These are phyloP conservation scores for Ariolimax columbianus DNA, from an alignment of 2,888 invertebrate species.

Conservation along the genomic window DNA sequence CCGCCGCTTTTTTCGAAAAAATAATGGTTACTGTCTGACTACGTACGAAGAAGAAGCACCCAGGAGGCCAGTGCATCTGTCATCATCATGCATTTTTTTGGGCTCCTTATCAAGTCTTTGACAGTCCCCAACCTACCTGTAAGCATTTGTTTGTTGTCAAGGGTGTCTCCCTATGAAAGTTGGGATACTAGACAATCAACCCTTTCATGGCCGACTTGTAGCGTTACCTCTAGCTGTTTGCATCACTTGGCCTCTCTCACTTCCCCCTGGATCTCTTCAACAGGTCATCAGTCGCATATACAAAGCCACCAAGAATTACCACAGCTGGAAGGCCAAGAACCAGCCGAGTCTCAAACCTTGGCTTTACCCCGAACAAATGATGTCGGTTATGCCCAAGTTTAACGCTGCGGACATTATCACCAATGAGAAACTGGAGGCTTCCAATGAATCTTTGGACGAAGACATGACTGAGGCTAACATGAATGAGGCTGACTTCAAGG, in stretches of 20 bases:
- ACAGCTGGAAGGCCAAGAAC: constrained; percentile 88
- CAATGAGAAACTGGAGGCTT: constrained; percentile 58
- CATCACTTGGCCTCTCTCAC: background rate
- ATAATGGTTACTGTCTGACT: too few relatives aligned
- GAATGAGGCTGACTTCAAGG: constrained; percentile 61
- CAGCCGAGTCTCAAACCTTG: constrained; percentile 90
- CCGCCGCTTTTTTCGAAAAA: too few relatives aligned
- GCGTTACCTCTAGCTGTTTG: too few relatives aligned
- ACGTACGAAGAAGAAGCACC: too few relatives aligned
- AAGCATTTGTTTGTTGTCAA: too few relatives aligned
- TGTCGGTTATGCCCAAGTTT: constrained; percentile 83
- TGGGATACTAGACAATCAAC: too few relatives aligned
- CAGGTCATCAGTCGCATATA: constrained; percentile 88
- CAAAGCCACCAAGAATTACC: constrained; percentile 89
- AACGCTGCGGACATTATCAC: constrained; percentile 82
- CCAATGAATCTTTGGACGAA: constrained; percentile 68
- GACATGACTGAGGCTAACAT: constrained; percentile 60
- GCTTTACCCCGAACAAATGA: constrained; percentile 90
- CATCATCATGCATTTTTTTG: too few relatives aligned
- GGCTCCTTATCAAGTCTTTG: too few relatives aligned
- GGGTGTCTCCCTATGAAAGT: too few relatives aligned
- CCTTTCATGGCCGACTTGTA: too few relatives aligned
- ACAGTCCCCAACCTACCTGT: too few relatives aligned
- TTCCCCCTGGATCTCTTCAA: background rate
- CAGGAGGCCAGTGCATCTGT: too few relatives aligned